A percentile compares a stretch with the other conserved stretches of the same genome.
Evolutionary conservation across 2,888 invertebrate species (phyloP).

Genomic region (Morpho deidamia): DNA sequence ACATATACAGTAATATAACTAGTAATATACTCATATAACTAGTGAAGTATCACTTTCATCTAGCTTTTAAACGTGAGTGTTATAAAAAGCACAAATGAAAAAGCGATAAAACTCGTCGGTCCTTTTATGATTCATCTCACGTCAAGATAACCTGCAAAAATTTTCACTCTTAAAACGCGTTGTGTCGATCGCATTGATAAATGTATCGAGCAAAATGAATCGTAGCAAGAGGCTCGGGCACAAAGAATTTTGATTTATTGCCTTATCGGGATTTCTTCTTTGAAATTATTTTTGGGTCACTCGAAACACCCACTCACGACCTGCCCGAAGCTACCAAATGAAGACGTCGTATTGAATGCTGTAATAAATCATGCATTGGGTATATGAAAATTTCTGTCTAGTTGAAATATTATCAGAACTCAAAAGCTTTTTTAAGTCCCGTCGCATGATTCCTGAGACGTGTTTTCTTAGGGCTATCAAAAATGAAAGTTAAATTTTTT

Average conservation of each 20-base stretch:
- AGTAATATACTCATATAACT: too few species aligned
- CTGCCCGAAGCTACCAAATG: conserved; percentile 63
- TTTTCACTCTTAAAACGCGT: conserved; percentile 27
- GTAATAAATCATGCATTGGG: conserved; percentile 55
- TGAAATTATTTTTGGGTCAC: conserved; percentile 61
- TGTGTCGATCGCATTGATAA: conserved; percentile 51
- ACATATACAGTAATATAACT: too few species aligned
- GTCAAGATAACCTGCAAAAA: conserved; percentile 30
- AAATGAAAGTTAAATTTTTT: not conserved
- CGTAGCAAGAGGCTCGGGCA: conserved; percentile 52
- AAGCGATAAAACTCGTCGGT: conserved; percentile 17
- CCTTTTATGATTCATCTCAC: conserved; percentile 30
- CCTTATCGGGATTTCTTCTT: conserved; percentile 55
- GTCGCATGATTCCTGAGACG: conserved; percentile 21
- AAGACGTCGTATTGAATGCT: conserved; percentile 65
- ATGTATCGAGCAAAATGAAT: conserved; percentile 48
- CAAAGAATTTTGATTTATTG: conserved; percentile 70
- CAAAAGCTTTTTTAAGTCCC: conserved; percentile 25
- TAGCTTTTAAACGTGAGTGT: not conserved
- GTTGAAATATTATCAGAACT: conserved; percentile 47
- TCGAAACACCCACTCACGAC: conserved; percentile 66
- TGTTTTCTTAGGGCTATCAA: conserved; percentile 17
- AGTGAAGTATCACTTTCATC: too few species aligned
- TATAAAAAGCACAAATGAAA: not conserved
- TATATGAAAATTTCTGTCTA: conserved; percentile 43